Evolutionary conservation across 2,888 invertebrate species (phyloP).

Genomic region (Trilocha varians): DNA sequence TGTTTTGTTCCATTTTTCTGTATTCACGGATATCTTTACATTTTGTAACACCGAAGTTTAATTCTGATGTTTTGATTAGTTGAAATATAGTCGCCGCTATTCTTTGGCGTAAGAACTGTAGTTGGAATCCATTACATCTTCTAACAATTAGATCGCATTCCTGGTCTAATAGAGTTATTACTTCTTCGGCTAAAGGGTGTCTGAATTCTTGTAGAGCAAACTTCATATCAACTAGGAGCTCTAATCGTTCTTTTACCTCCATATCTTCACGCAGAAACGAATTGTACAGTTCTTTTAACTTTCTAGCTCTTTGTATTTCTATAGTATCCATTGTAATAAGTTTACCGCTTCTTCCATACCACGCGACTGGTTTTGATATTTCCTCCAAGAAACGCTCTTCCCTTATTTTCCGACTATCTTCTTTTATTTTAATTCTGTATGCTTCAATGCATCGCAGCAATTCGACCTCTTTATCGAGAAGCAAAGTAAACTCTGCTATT

Average conservation of each 20-base stretch:
- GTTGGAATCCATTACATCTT: slow-evolving; percentile 71
- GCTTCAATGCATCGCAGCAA: slow-evolving; percentile 79
- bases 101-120: slow-evolving; percentile 78
- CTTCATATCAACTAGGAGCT: slow-evolving; percentile 80
- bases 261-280: slow-evolving; percentile 74
- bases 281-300: slow-evolving; percentile 81
- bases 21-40: slow-evolving; percentile 57
- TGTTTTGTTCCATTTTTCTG: slow-evolving; percentile 51
- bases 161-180: slow-evolving; percentile 78
- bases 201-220: slow-evolving; percentile 75
- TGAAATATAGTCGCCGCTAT: slow-evolving; percentile 72
- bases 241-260: slow-evolving; percentile 77
- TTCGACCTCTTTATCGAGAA: slow-evolving; percentile 83
- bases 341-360: slow-evolving; percentile 81
- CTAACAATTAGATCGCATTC: slow-evolving; percentile 80
- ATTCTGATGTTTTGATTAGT: slow-evolving; percentile 72
- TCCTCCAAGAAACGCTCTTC: slow-evolving; percentile 77
- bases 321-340: slow-evolving; percentile 85
- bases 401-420: slow-evolving; percentile 73
- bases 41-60: slow-evolving; percentile 72
- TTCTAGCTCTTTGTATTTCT: slow-evolving; percentile 84
- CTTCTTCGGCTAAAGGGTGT: slow-evolving; percentile 70
- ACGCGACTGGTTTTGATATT: slow-evolving; percentile 81
- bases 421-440: slow-evolving; percentile 74
- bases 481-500: slow-evolving; percentile 78